These are phyloP conservation scores for Lasioglossum oenotherae DNA, from an alignment of 2,888 invertebrate species.

Conservation along the genomic window DNA sequence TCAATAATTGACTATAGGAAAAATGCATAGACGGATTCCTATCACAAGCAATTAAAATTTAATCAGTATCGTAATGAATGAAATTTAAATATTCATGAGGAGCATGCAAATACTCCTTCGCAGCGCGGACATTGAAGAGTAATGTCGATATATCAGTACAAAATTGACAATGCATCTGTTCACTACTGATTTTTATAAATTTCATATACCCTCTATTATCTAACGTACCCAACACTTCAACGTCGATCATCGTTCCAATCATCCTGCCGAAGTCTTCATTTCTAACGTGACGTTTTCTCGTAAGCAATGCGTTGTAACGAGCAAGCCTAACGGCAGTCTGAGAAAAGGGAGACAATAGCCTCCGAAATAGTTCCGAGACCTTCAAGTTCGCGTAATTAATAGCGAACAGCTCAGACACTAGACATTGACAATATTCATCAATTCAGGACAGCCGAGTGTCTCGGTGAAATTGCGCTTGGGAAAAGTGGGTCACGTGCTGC, in stretches of 20 bases:
- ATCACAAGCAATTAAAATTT: slow-evolving; percentile 6
- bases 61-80: slow-evolving; percentile 20
- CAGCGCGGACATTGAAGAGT: slow-evolving; percentile 8
- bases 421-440: background rate
- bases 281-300: background rate
- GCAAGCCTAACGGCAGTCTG: background rate
- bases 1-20: background rate
- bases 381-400: background rate
- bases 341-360: background rate
- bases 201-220: background rate
- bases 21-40: background rate
- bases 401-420: background rate
- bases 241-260: no score
- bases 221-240: no score
- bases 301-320: background rate
- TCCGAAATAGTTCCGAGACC: background rate
- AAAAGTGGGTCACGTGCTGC: slow-evolving; percentile 14
- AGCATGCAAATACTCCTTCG: background rate
- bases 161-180: background rate
- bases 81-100: slow-evolving; percentile 12
- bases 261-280: background rate
- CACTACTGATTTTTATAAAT: background rate
- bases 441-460: background rate
- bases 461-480: background rate
- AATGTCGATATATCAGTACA: background rate